Base-by-base conservation (phyloP, 2,888 invertebrate species). In the Pogonocherus hispidulus region DNA sequence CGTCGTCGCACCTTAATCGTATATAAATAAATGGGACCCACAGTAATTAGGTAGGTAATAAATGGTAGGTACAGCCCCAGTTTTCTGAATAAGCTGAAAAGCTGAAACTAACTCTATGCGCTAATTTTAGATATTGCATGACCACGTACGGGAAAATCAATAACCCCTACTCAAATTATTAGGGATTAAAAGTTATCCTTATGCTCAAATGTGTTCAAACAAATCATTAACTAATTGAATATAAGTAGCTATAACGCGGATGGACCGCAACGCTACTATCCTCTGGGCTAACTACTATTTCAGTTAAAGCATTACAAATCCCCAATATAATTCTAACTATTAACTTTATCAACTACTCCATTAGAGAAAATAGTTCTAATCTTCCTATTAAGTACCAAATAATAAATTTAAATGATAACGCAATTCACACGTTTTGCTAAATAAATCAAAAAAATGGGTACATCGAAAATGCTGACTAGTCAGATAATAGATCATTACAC, bases 191-290 rank as follows among this genome's bases (percentile, higher is more conserved):
- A 41, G 2, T 14, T 19, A 37, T 5, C 44, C 14, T 14, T n/a
- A 46, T 2, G 11, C 22, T 57, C 14, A 4, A 27, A 57, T 22
- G 16, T 57, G 46, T 18, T 57, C 22, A 9, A 19, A 56, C 41
- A 56, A 44, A 56, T 23, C 46, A 44, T 46, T 57, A 44, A 23
- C 44, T 46, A 46, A 57, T 57, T 46, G 46, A 44, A 57, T 57
- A 20, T 57, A 57, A 44, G 16, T 57, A 27, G 20, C 11, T 46
- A 6, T 57, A 57, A 57, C 44, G 16, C 41, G 44, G 57, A 57
- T 23, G 18, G 57, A 46, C 27, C 52, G 9, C 14, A 27, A 22
- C 23, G 9, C 52, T 8, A 14, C 47, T 52, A 52, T 52, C 52
- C 23, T 19, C 9, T 52, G 6, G 16, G 23, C 46, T 44, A 55